Evolutionary conservation across 35 echinoderm and acorn worm species (phyloP).

Genomic region (Heliocidaris erythrogramma): DNA sequence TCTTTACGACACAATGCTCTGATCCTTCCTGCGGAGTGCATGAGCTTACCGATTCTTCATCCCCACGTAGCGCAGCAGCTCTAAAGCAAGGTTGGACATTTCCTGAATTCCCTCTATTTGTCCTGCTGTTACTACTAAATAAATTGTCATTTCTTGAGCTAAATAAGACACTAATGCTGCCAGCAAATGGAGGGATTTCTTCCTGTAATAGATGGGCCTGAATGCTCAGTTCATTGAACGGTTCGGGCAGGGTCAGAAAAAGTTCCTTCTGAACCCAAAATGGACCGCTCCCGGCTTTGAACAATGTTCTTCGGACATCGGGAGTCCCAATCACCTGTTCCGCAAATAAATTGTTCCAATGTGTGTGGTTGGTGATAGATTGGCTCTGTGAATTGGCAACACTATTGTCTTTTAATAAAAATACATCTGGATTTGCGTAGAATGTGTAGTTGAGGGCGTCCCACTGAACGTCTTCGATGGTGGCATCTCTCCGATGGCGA

Average conservation of each 20-base stretch:
- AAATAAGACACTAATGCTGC: conserved; percentile 32
- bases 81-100: conserved; percentile 9
- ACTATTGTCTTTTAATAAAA: conserved; percentile 24
- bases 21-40: conserved; percentile 20
- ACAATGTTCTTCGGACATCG: conserved; percentile 12
- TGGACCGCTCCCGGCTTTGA: conserved; percentile 32
- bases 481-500: neutral
- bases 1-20: conserved; percentile 6
- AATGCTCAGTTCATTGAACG: neutral
- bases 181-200: conserved; percentile 35
- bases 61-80: neutral
- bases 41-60: neutral
- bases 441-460: conserved; percentile 37
- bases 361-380: conserved; percentile 9
- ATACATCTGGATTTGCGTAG: conserved; percentile 33
- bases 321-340: conserved; percentile 33
- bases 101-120: neutral
- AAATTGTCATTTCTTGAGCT: neutral
- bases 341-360: conserved; percentile 1
- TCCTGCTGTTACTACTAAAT: neutral
- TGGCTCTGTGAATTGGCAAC: neutral
- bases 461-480: conserved; percentile 20
- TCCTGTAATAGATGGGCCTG: conserved; percentile 27
- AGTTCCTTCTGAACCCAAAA: conserved; percentile 46
- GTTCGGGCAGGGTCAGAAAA: neutral